These are phyloP conservation scores for Ptilorrhoa leucosticta DNA, from an alignment of 2,113 vertebrate genomes.

Conservation along the genomic window DNA sequence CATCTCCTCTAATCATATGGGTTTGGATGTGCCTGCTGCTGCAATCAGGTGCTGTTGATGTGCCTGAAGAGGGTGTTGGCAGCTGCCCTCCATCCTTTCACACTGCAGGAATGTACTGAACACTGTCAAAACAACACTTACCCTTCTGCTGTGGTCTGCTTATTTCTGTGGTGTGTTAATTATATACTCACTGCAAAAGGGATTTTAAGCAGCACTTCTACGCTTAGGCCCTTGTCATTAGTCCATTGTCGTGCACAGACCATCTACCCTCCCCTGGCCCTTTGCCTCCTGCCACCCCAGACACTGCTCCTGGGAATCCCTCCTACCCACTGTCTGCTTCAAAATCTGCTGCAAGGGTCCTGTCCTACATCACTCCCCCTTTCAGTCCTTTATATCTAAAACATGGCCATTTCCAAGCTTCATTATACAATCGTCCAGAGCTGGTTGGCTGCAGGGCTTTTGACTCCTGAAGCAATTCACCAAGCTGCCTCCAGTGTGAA, in stretches of 20 bases:
- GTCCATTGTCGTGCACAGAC: not conserved
- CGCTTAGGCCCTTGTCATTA: not conserved
- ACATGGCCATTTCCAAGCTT: not conserved
- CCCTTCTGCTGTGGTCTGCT: not conserved
- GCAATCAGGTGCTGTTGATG: not conserved
- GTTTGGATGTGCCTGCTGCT: not conserved
- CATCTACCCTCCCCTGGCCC: not conserved
- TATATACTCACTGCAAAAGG: not conserved
- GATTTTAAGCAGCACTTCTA: not conserved
- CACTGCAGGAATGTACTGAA: not conserved
- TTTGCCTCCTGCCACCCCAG: not conserved
- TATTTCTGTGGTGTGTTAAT: not conserved
- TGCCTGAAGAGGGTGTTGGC: conserved; percentile 10
- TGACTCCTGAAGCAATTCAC: not conserved
- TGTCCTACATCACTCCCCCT: not conserved
- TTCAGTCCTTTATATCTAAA: not conserved
- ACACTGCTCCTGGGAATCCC: not conserved
- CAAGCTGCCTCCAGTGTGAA: rapidly evolving
- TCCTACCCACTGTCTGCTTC: not conserved
- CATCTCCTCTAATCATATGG: not conserved
- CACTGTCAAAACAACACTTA: not conserved
- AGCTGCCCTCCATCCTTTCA: not conserved
- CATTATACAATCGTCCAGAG: not conserved
- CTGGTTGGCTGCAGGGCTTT: not conserved
- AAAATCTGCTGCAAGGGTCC: not conserved